Conservation (phyloP, 2,113 vertebrate genomes). For the Pardalotus punctatus region DNA sequence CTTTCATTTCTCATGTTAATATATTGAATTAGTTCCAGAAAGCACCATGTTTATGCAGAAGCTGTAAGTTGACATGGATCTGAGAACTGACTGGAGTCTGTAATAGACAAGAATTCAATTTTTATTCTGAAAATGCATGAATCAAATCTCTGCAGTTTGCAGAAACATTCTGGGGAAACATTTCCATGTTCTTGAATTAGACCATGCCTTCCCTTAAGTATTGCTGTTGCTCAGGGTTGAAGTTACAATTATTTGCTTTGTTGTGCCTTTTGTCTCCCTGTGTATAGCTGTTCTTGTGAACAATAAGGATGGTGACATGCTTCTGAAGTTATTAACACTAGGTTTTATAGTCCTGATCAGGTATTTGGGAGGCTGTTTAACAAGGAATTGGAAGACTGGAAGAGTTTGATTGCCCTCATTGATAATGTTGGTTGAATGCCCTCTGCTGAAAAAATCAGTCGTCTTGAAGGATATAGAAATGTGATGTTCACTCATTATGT, state of each 20-base stretch:
- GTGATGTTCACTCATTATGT: not conserved
- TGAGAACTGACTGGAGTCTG: not conserved
- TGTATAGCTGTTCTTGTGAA: not conserved
- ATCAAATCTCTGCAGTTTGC: not conserved
- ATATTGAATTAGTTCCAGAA: not conserved
- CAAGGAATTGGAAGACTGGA: not conserved
- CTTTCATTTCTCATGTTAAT: not conserved
- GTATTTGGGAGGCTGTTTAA: not conserved
- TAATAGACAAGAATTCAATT: not conserved
- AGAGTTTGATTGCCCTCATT: not conserved
- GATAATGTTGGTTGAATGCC: not conserved
- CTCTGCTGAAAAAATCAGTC: not conserved
- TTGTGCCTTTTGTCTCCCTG: not conserved
- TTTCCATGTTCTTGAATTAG: not conserved
- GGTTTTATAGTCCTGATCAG: not conserved
- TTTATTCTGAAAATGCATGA: not conserved
- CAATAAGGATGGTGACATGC: not conserved
- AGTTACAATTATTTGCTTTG: not conserved
- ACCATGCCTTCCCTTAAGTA: not conserved
- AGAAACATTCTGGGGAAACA: not conserved
- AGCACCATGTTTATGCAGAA: not conserved
- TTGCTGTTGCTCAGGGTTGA: not conserved
- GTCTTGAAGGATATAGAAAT: not conserved
- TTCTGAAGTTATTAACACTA: not conserved
- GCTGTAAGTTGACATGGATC: not conserved